phyloP scores from a whole-genome alignment of 1,140 invertebrate species.

The Lerema accius region DNA sequence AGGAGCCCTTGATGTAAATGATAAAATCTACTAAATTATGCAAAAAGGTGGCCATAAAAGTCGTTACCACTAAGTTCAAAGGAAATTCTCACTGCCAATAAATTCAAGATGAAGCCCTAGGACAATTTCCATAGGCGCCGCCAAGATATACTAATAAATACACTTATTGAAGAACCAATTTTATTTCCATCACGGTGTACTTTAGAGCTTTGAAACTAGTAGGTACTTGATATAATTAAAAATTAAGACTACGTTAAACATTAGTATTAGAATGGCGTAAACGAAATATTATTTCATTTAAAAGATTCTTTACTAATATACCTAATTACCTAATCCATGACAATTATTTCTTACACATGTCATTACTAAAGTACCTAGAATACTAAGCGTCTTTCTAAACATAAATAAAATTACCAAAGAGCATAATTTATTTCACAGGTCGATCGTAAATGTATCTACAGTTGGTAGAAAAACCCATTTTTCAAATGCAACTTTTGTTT shows the following conservation, averaged over 20 bases:
- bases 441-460: neutral
- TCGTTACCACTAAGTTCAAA: slow-evolving; percentile 53
- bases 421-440: neutral
- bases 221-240: no score
- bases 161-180: no score
- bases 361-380: no score
- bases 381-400: no score
- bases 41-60: slow-evolving; percentile 45
- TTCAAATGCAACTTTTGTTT: slow-evolving; percentile 20
- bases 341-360: no score
- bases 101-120: slow-evolving; percentile 41
- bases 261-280: no score
- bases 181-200: no score
- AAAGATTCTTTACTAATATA: no score
- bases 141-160: neutral
- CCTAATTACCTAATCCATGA: no score
- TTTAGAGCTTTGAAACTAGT: no score
- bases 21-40: slow-evolving; percentile 49
- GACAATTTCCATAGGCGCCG: slow-evolving; percentile 36
- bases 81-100: slow-evolving; percentile 47
- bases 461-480: slow-evolving; percentile 4
- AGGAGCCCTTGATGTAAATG: neutral
- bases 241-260: no score
- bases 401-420: neutral
- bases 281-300: no score